Evolutionary conservation across 2,113 vertebrate genomes (phyloP), one percentile per base, ranked within the genome.

Genomic region (Sylvicapra grimmia): DNA sequence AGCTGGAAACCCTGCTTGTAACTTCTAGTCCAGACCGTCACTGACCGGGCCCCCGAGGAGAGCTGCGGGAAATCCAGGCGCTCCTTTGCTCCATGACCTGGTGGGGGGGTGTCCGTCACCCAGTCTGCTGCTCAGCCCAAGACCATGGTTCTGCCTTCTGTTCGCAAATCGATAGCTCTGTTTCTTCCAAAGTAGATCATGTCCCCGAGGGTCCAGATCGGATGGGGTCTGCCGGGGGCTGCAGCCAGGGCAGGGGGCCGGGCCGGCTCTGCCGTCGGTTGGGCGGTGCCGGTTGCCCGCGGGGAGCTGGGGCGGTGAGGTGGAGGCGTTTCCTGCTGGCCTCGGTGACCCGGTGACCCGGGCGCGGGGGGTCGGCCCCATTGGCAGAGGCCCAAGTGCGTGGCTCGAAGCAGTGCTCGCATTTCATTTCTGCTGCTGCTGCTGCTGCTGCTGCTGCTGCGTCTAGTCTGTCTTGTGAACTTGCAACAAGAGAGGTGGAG

Each of bases 131-230:
- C 88, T 90, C 95, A 90, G 98, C 89, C 86, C 96, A 79, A 97
- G 96, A 97, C 97, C 98, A 97, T 83, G 97, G 98, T 97, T 98
- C 97, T 96, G 97, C 98, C 98, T 98, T 98, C 98, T 79, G 95
- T 98, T 97, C 97, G 98, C 98, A 94, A 75, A 97, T 92, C 75
- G 44, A 6, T 82, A 96, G 96, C 95, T 86, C 72, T 92, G 40
- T 98, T 97, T 96, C 89, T 84, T 97, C 98, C 97, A 97, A 96
- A 97, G 97, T 98, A 97, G 89, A 93, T 63, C 77, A 94, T 94
- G 97, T 98, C 98, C 97, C 49, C 96, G 75, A 93, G 95, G 97
- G 97, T 95, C 98, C 88, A 86, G 93, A 72, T 89, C 96, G 87
- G 93, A 86, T 40, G 97, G 96, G 91, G 97, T 87, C 92, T 68